A percentile compares a stretch with the other conserved stretches of the same genome.
phyloP scores from a whole-genome alignment of 2,888 invertebrate genomes.

The Monochamus alternatus region DNA sequence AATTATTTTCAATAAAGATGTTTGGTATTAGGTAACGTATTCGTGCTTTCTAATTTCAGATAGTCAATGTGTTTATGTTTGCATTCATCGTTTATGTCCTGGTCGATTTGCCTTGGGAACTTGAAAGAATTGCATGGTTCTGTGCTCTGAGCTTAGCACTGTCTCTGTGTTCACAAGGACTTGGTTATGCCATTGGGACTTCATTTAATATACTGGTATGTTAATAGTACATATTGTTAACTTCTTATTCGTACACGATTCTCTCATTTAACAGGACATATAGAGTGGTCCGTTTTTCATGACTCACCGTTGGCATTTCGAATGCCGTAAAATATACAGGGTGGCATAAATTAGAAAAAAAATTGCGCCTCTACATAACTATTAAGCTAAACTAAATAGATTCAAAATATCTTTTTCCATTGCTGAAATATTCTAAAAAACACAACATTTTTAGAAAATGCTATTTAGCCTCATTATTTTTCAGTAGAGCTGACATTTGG shows the following conservation, averaged over 20 bases:
- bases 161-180: slow-evolving; percentile 81
- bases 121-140: slow-evolving; percentile 76
- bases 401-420: no score
- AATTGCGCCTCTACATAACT: neutral
- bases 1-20: neutral
- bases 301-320: no score
- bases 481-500: neutral
- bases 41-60: slow-evolving; percentile 66
- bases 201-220: slow-evolving; percentile 75
- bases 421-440: no score
- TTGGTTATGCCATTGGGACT: slow-evolving; percentile 81
- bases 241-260: no score
- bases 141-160: slow-evolving; percentile 74
- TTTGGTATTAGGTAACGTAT: no score
- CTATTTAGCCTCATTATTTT: no score
- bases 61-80: slow-evolving; percentile 71
- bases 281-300: no score
- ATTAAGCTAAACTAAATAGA: neutral
- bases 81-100: slow-evolving; percentile 73
- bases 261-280: no score
- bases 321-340: no score
- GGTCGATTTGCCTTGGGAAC: slow-evolving; percentile 81
- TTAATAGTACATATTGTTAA: slow-evolving; percentile 42
- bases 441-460: no score
- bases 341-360: no score